Evolutionary conservation across 2,113 vertebrate species (phyloP), one percentile per base, ranked within the genome.

Genomic region (Ahaetulla prasina): DNA sequence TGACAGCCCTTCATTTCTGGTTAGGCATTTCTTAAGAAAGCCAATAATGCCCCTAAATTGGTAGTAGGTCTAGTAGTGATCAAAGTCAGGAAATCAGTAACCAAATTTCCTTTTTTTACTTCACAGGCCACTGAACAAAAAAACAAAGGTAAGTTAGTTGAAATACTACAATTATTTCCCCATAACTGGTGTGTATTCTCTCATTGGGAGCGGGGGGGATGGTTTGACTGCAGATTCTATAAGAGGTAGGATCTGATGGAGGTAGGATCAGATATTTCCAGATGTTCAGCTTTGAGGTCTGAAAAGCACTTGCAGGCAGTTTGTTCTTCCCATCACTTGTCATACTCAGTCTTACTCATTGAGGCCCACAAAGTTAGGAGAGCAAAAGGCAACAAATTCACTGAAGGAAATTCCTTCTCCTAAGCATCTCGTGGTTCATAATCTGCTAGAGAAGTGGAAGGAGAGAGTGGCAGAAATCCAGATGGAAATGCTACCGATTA

Each of bases 41-140:
- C 39, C 3, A 11, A 16, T 27, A 52, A 39, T 80, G 47, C 3
- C 43, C 27, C 18, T 49, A n/a, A 35, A 27, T 57, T 63, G 45
- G 9, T 94, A 7, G 60, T 86, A 90, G 47, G 88, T 85, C 18
- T 50, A 0, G 27, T 92, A 92, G 89, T 93, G 94, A 54, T 50
- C 57, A 49, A 35, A 60, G 9, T 85, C 25, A 0, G 7, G 47
- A 68, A 93, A 92, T 94, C 85, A 97, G 95, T 98, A 96, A 98
- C 95, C 80, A 87, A 94, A 95, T 95, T 96, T 86, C 30, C 8
- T 96, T 96, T 97, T 30, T 97, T 96, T 97, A n/a, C 98, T 98
- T 95, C 97, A 80, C 74, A 98, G 98, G 97, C 98, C 97, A 97
- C 97, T 98, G 98, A 98, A 98, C 98, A 98, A 98, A 98, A 98